phyloP scores from a whole-genome alignment of 53 echinoderm and acorn worm genomes.

The Temnopleurus reevesii region DNA sequence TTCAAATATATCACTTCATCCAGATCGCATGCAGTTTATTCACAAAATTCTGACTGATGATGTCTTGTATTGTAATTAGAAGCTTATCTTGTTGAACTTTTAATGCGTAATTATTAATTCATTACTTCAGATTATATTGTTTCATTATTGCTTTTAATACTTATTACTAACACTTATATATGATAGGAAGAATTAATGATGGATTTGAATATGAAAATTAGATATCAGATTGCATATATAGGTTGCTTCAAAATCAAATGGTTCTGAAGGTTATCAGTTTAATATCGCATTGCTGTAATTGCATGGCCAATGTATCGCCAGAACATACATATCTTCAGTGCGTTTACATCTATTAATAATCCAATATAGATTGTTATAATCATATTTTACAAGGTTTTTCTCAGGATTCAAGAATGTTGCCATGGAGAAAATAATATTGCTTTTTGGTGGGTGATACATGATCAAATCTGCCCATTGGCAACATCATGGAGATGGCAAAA shows the following conservation, averaged over 20 bases:
- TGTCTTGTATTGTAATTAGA: background rate
- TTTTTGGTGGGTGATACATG: background rate
- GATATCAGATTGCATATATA: background rate
- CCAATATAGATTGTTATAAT: too few relatives aligned
- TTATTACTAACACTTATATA: background rate
- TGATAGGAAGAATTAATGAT: background rate
- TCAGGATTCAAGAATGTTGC: background rate
- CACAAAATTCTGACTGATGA: background rate
- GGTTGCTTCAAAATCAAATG: background rate
- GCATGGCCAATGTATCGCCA: too few relatives aligned
- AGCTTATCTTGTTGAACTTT: background rate
- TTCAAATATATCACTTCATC: background rate
- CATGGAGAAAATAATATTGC: background rate
- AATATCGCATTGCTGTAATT: too few relatives aligned
- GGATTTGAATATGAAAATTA: background rate
- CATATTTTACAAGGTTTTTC: background rate
- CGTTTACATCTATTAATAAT: too few relatives aligned
- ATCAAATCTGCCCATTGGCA: background rate
- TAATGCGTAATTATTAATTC: background rate
- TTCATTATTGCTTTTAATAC: background rate
- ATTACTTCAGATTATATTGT: background rate
- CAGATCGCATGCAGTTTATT: constrained; percentile 4
- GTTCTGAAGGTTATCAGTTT: background rate
- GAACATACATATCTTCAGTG: too few relatives aligned
- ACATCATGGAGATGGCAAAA: background rate